Evolutionary conservation across 2,113 vertebrate genomes (phyloP), one percentile per base, ranked within the genome.

Genomic region (Regulus satrapa): DNA sequence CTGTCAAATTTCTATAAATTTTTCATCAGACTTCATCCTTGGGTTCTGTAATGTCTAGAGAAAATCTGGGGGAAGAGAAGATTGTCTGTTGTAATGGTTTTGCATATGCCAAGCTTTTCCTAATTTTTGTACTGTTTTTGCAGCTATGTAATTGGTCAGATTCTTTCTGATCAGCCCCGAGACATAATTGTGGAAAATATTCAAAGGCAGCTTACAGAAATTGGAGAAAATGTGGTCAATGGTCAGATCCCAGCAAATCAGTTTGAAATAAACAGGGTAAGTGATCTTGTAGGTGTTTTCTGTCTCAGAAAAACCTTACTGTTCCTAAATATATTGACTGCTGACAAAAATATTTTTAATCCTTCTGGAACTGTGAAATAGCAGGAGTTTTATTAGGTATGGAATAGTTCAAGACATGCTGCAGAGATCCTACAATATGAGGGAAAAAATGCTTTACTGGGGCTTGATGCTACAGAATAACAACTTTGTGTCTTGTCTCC

Each of bases 211-310:
- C 98, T 99, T 92, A 98, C 99, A 83, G 99, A 99, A 96, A 98
- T 99, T 90, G 99, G 99, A 89, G 99, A 99, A 98, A 98, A 98
- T 94, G 99, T 99, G 58, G 94, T 97, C 68, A 98, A 63, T 82
- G 98, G 98, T 77, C 96, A 88, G 67, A 89, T 99, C 74, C 98
- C 99, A 18, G 95, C 98, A 80, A 98, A 96, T 91, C 98, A 98
- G 96, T 99, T 98, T 96, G 98, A 99, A 98, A 99, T 99, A 95
- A 98, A 99, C 97, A 99, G 99, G 99, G 99, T 99, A 97, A 98
- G 82, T 62, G 14, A 59, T 66, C 17, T 45, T 19, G 28, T 38
- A 38, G 6, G 28, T 79, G 29, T 74, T 73, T 58, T 41, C 16
- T 69, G 17, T 56, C 72, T 74, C 46, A 77, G 64, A 20, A 68